phyloP scores from a whole-genome alignment of 1,140 invertebrate genomes.

The Dufourea novaeangliae region DNA sequence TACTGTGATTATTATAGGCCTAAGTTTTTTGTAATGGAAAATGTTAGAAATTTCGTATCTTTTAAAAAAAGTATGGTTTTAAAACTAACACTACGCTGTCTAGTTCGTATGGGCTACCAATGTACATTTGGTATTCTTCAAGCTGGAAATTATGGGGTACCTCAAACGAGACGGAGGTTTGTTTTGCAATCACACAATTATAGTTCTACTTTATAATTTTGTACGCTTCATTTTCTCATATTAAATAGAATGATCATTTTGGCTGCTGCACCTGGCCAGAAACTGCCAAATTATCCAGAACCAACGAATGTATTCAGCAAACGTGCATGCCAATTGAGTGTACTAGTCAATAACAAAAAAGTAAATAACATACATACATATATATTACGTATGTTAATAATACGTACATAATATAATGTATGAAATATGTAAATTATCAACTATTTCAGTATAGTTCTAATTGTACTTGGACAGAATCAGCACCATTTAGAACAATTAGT shows the following conservation, averaged over 20 bases:
- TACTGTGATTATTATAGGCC: constrained; percentile 94
- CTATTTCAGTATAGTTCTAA: constrained; percentile 76
- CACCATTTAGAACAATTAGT: constrained; percentile 88
- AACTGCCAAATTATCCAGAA: constrained; percentile 91
- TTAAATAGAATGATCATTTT: constrained; percentile 87
- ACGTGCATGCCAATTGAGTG: constrained; percentile 86
- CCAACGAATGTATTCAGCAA: constrained; percentile 90
- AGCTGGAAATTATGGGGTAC: constrained; percentile 93
- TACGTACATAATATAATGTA: too few relatives aligned
- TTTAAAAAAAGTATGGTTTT: constrained; percentile 91
- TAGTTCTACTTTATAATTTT: background rate
- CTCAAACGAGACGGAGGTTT: constrained; percentile 89
- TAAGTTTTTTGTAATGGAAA: constrained; percentile 92
- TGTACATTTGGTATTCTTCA: constrained; percentile 93
- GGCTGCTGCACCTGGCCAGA: constrained; percentile 91
- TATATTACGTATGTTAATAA: background rate
- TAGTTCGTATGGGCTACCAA: constrained; percentile 93
- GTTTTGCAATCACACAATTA: constrained; percentile 1
- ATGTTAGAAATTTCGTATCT: constrained; percentile 92
- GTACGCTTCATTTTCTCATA: constrained; percentile 7
- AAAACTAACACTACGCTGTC: constrained; percentile 89
- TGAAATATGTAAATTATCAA: too few relatives aligned
- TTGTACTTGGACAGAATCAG: constrained; percentile 83
- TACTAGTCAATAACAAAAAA: constrained; percentile 88
- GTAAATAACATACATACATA: constrained; percentile 57